A percentile compares a stretch with the other conserved stretches of the same genome.
These are phyloP conservation scores for Tetrax tetrax DNA, from an alignment of 2,113 vertebrate species.

Conservation along the genomic window DNA sequence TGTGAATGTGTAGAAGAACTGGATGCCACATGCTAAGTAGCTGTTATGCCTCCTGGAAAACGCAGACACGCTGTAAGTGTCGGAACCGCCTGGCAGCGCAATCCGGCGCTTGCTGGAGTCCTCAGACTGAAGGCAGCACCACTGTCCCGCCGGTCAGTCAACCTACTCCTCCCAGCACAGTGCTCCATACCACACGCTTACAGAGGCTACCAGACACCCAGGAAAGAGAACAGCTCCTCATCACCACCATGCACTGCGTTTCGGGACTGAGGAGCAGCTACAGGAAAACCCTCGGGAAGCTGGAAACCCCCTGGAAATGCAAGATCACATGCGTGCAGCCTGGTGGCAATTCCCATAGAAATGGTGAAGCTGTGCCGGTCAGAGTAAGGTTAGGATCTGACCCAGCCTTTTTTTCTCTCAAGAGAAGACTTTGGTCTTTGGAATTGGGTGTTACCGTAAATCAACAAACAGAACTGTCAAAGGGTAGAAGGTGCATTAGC, in stretches of 20 bases:
- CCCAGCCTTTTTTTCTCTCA: neutral
- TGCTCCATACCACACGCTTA: rapidly evolving
- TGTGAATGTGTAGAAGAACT: constrained; percentile 18
- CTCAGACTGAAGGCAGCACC: neutral
- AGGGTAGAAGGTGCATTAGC: rapidly evolving
- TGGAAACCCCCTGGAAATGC: neutral
- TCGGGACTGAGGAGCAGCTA: neutral
- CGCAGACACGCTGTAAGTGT: neutral
- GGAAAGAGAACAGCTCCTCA: neutral
- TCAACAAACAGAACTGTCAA: neutral
- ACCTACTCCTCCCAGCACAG: neutral
- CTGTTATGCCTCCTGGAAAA: neutral
- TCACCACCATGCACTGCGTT: rapidly evolving
- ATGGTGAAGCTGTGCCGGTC: neutral
- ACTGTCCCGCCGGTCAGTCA: rapidly evolving
- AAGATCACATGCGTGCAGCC: neutral
- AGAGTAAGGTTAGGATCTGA: neutral
- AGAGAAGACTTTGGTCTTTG: neutral
- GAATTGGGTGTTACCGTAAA: neutral
- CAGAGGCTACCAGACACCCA: rapidly evolving
- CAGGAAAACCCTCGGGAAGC: neutral
- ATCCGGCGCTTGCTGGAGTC: neutral
- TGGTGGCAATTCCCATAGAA: neutral
- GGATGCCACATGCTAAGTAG: constrained; percentile 8
- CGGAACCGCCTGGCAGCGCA: neutral